Base-by-base conservation (phyloP, 2,113 vertebrate genomes). In the Takifugu bimaculatus region DNA sequence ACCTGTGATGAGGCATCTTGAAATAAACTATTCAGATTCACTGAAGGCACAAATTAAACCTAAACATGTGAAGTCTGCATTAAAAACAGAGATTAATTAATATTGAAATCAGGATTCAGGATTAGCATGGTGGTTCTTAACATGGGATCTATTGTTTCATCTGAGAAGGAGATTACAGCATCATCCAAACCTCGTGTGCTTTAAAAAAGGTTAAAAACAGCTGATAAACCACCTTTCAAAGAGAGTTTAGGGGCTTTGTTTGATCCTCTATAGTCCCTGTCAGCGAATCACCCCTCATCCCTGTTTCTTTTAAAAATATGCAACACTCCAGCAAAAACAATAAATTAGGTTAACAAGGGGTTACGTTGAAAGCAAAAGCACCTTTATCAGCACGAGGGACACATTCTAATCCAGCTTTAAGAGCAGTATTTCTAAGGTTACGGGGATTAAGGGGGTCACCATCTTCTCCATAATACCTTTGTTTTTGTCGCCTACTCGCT, bases 371-470 rank as follows among this genome's bases (percentile, higher is more conserved):
- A 63, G 54, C 44, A 63, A 63, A 60, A 42, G 4, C 48, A 56
- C 61, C 43, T 53, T 44, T 49, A 58, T 25, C 32, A 71, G 13
- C 27, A 69, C 68, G 39, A 27, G 65, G 59, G 52, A 48, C 69
- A 68, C 2, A 56, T 57, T 35, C 26, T 79, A 88, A 86, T 83
- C 75, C 75, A 53, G 29, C 49, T 57, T 65, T 77, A 75, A 57
- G 26, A 51, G 60, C 49, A 58, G 29, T n/a, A 51, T n/a, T 53
- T 1, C 35, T 7, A n/a, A 68, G 13, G 25, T 63, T 39, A 35
- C 29, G 60, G 9, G 63, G 60, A 77, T 81, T 81, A 73, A 67
- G 13, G 13, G 48, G 60, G 63, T 80, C 54, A 77, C 28, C 20
- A 58, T 64, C 27, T 48, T n/a, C n/a, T 28, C n/a, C 4, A n/a